Conservation (phyloP, 2,113 vertebrate species). For the Hyperoodon ampullatus region DNA sequence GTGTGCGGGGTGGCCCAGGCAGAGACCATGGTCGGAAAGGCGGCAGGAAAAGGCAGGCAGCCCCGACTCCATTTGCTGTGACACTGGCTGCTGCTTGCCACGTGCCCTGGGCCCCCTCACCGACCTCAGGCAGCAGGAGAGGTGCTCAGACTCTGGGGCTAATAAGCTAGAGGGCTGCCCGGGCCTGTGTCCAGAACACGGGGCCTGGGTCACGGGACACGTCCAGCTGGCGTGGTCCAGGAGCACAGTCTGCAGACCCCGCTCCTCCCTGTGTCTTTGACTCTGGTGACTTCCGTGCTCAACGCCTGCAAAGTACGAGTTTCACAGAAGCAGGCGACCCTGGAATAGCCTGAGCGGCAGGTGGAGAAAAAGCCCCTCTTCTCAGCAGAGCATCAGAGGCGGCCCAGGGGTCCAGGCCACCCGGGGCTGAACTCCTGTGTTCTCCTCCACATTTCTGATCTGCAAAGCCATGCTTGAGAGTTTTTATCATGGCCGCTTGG, state of each 20-base stretch:
- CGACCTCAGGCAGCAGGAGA: neutral
- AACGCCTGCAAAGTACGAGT: neutral
- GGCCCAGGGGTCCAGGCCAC: neutral
- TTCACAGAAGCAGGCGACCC: no score
- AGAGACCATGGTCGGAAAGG: neutral
- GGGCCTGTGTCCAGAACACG: neutral
- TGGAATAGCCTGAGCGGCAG: no score
- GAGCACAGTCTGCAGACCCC: neutral
- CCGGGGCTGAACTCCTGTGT: neutral
- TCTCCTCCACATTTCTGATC: accelerated
- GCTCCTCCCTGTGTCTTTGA: neutral
- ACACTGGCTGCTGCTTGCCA: neutral
- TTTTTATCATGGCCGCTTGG: neutral
- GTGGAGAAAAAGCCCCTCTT: neutral
- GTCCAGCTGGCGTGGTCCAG: neutral
- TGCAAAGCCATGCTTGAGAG: neutral
- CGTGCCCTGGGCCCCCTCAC: neutral
- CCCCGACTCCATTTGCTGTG: neutral
- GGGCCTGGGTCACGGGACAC: neutral
- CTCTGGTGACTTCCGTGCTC: neutral
- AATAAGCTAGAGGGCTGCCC: neutral
- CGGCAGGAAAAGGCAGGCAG: neutral
- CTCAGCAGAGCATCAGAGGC: no score
- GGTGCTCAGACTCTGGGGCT: neutral
- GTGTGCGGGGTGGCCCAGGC: neutral